Base-by-base conservation (phyloP, 1,140 invertebrate species). In the Idris sp. region DNA sequence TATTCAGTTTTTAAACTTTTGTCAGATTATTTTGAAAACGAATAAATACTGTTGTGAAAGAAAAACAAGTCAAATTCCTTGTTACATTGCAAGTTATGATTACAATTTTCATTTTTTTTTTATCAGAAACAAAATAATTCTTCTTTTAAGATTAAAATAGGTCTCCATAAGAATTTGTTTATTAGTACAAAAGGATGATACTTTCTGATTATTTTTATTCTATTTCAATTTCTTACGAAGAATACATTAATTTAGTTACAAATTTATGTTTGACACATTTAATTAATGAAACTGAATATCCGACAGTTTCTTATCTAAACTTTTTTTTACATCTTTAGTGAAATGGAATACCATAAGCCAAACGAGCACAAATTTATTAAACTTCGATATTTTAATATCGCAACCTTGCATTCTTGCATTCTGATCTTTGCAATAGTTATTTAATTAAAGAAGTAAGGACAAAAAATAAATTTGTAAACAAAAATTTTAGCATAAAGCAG, bases 221-320 rank as follows among this genome's bases (percentile, higher is more conserved):
- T n/a, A n/a, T n/a, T 43, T 43, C 15, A 1, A 43, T 14, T 43
- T 2, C n/a, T 8, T 19, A 26, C 5, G 13, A 26, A 14, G 40
- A 26, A 26, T 6, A 26, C 14, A 43, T 26, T 41, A 41, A 22
- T 10, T 41, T 41, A 41, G 14, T 41, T 25, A 8, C 18, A 40
- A 3, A 22, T 30, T 30, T 14, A 26, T 9, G 10, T 36, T 16
- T 16, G 35, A 16, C 35, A 36, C 7, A 9, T 36, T 36, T 36
- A 6, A 7, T 36, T 36, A 36, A 36, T 36, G 35, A 36, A 16
- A 16, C 16, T 36, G 2, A 16, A 36, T 36, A 36, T 36, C 14
- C 8, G 15, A 13, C 14, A 15, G 9, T 13, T 16, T 36, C 14
- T 36, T 16, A 36, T 36, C 35, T 15, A 6, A 2, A 16, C 35